Conservation (phyloP, 2,113 vertebrate species). For the Dasyornis broadbenti region DNA sequence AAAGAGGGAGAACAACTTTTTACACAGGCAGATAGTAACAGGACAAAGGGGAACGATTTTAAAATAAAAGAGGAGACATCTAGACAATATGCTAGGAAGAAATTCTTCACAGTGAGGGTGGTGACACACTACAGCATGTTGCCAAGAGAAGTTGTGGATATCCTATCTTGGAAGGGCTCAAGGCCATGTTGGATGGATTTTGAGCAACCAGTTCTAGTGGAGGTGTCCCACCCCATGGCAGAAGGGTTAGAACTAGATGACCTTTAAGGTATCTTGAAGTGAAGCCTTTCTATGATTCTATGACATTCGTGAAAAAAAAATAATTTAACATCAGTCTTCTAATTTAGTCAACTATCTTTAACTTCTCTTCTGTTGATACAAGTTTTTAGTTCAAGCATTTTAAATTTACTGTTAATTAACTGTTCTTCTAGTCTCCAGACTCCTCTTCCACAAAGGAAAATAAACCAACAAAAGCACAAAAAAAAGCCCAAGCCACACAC, state of each 20-base stretch:
- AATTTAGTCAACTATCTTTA: background rate
- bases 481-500: background rate
- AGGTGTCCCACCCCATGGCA: background rate
- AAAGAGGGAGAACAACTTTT: background rate
- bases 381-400: background rate
- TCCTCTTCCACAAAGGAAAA: background rate
- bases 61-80: background rate
- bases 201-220: background rate
- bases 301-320: background rate
- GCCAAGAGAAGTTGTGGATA: background rate
- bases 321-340: background rate
- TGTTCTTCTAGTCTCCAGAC: background rate
- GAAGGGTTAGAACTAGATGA: background rate
- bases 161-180: background rate
- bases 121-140: background rate
- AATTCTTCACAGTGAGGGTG: background rate
- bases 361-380: background rate
- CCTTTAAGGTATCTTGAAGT: background rate
- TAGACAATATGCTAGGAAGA: background rate
- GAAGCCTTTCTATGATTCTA: background rate
- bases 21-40: background rate
- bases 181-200: background rate
- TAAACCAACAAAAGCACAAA: background rate
- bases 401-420: background rate
- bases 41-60: background rate